Evolutionary conservation across 2,888 invertebrate species (phyloP), one percentile per base, ranked within the genome.

Genomic region (Drosophila pseudotalamancana): DNA sequence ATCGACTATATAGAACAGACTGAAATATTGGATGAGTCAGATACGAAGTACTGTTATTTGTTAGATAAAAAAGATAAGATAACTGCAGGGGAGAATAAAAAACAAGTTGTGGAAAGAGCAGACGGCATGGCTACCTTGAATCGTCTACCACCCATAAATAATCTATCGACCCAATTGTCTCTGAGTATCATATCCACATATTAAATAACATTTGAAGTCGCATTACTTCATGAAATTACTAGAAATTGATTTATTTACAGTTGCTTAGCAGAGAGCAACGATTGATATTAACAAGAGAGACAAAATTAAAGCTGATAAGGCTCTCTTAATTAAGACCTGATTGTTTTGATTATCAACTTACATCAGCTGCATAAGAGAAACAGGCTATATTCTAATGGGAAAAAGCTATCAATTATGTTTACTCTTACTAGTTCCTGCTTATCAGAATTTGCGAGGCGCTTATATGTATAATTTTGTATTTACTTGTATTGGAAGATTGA

Each of bases 21-120:
- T 67, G 39, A 37, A 11, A n/a, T 4, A 6, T 1, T 6, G 1
- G 32, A 48, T 71, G 72, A 72, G 16, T 72, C 71, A 72, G 27
- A 4, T 9, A 4, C 2, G 3, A 51, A n/a, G 0, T 2, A 29
- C 6, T 62, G 21, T 9, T 8, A 1, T 6, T 25, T 16, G 31
- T 19, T 12, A 16, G 25, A 12, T 8, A 11, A 21, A 6, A 6
- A 1, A 50, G 72, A 71, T 72, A 56, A 67, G 72, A 72, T 67
- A 67, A 59, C n/a, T n/a, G n/a, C n/a, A n/a, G n/a, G n/a, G n/a
- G 4, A n/a, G 4, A 9, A 6, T 18, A 45, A 18, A 34, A 74
- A 46, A 80, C 78, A 68, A 25, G 2, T 4, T 11, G 4, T 19
- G 4, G n/a, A 16, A 43, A 23, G 29, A 66, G 42, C 42, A 71